A percentile compares a stretch with the other conserved stretches of the same genome.
Evolutionary conservation across 2,113 vertebrate species (phyloP).

Genomic region (Caranx ignobilis): DNA sequence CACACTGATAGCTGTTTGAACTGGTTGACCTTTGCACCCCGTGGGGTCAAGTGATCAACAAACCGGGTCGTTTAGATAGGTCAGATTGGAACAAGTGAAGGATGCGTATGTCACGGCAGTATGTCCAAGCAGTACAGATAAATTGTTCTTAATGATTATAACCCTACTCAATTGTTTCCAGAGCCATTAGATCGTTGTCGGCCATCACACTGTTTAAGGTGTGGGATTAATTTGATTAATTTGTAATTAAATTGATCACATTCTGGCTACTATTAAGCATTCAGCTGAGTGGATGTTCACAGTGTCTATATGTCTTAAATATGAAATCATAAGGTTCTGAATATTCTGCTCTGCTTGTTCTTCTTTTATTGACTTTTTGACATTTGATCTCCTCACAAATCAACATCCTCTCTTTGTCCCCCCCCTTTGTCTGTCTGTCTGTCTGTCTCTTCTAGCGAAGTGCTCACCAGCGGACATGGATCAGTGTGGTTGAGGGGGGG

Average conservation of each 20-base stretch:
- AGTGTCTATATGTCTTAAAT: background rate
- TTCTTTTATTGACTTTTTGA: constrained; percentile 50
- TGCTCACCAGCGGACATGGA: constrained; percentile 62
- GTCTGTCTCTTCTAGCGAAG: constrained; percentile 56
- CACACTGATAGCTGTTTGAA: constrained; percentile 81
- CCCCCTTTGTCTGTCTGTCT: constrained; percentile 20
- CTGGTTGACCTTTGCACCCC: constrained; percentile 76
- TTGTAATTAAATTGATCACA: constrained; percentile 62
- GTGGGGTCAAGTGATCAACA: constrained; percentile 77
- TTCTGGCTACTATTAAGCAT: constrained; percentile 35
- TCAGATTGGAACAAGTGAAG: constrained; percentile 72
- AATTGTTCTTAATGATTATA: constrained; percentile 77
- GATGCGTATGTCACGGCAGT: constrained; percentile 63
- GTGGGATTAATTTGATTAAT: constrained; percentile 59
- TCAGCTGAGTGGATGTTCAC: constrained; percentile 12
- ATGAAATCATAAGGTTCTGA: background rate
- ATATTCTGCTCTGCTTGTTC: constrained; percentile 7
- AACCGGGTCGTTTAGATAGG: constrained; percentile 70
- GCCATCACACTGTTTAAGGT: constrained; percentile 64
- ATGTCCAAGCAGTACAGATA: constrained; percentile 55
- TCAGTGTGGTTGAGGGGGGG: constrained; percentile 38
- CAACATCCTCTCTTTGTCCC: constrained; percentile 39
- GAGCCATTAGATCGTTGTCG: constrained; percentile 75
- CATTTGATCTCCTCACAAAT: constrained; percentile 48
- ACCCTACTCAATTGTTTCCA: constrained; percentile 73